Conservation (phyloP, 1,140 invertebrate genomes). For the Thaumatotibia leucotreta region DNA sequence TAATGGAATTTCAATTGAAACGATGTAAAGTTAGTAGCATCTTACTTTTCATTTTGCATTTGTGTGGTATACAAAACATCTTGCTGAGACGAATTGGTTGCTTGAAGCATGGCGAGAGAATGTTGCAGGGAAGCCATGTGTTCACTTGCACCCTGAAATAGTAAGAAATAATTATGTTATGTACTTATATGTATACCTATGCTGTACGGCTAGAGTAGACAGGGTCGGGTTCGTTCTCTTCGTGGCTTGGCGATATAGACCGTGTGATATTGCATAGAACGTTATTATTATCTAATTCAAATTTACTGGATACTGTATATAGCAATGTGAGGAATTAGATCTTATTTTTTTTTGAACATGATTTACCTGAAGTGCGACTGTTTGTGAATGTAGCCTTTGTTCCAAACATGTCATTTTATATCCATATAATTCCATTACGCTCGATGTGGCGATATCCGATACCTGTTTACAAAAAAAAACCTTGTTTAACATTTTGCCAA, state of each 20-base stretch:
- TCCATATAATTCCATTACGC: slow-evolving; percentile 84
- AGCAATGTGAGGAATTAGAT: no score
- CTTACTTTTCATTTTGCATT: slow-evolving; percentile 66
- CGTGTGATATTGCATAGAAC: no score
- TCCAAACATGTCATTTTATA: slow-evolving; percentile 78
- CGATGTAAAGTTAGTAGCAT: background rate
- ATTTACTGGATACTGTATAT: no score
- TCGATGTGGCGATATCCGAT: slow-evolving; percentile 78
- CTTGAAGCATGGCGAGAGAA: slow-evolving; percentile 62
- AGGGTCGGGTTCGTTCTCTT: no score
- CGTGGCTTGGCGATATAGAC: no score
- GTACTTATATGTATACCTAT: no score
- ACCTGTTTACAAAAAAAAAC: slow-evolving; percentile 56
- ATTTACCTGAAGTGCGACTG: slow-evolving; percentile 63
- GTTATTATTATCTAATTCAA: no score
- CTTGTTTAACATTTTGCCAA: no score
- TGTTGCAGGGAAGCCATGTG: slow-evolving; percentile 67
- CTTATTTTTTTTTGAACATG: no score
- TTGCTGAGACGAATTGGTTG: slow-evolving; percentile 63
- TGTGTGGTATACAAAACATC: slow-evolving; percentile 67
- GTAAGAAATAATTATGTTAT: background rate
- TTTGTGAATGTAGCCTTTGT: slow-evolving; percentile 61
- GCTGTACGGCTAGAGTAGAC: no score
- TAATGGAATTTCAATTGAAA: no score
- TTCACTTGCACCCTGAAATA: slow-evolving; percentile 59